phyloP scores from a whole-genome alignment of 2,888 invertebrate genomes.

The Clanis bilineata region DNA sequence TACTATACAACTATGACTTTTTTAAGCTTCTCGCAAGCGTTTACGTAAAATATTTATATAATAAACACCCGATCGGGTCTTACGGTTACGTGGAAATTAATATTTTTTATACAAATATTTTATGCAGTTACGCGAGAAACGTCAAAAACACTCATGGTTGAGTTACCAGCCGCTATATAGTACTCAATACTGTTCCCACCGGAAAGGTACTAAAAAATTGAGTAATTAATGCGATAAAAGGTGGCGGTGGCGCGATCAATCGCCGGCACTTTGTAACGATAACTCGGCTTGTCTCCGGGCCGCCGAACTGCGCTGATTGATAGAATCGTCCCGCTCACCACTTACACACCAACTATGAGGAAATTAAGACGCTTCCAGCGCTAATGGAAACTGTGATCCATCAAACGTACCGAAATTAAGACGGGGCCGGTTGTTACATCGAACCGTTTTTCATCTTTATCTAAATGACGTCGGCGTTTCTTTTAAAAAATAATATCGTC shows the following conservation, averaged over 20 bases:
- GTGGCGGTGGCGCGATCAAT: conserved; percentile 66
- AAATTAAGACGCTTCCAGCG: conserved; percentile 66
- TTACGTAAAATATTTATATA: too few species aligned
- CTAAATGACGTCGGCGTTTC: conserved; percentile 55
- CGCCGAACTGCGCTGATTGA: conserved; percentile 56
- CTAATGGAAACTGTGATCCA: conserved; percentile 72
- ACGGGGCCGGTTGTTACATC: conserved; percentile 38
- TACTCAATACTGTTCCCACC: conserved; percentile 36
- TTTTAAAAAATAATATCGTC: conserved; percentile 50
- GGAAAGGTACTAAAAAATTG: conserved; percentile 38
- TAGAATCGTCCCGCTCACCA: conserved; percentile 61
- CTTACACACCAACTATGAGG: conserved; percentile 58
- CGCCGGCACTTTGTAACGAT: conserved; percentile 66
- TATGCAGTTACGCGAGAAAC: too few species aligned
- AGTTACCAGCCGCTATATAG: conserved; percentile 8
- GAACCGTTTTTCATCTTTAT: conserved; percentile 49
- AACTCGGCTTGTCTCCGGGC: conserved; percentile 47
- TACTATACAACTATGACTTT: too few species aligned
- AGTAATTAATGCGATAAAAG: conserved; percentile 63
- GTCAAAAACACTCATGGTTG: too few species aligned
- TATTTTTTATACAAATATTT: too few species aligned
- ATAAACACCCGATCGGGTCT: too few species aligned
- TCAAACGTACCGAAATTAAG: conserved; percentile 66
- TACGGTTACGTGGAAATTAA: too few species aligned
- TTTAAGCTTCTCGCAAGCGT: too few species aligned